phyloP scores from a whole-genome alignment of 2,113 vertebrate genomes.

The Cynopterus brachyotis region DNA sequence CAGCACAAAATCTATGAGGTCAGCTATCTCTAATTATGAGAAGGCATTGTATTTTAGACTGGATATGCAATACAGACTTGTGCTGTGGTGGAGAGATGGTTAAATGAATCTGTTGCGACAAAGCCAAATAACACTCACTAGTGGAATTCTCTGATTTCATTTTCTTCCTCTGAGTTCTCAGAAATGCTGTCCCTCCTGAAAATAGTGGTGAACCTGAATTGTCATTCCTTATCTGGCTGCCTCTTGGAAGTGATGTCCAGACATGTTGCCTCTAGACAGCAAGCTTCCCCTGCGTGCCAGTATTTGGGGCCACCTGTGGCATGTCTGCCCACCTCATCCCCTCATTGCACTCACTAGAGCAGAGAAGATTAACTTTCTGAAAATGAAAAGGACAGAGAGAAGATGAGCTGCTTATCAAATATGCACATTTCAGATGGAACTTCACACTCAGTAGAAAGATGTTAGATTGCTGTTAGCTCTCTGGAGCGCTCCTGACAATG shows the following conservation, averaged over 20 bases:
- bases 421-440: slow-evolving; percentile 89
- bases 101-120: slow-evolving; percentile 33
- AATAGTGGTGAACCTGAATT: fast-evolving
- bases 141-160: not conserved
- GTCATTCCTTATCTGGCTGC: not conserved
- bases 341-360: slow-evolving; percentile 70
- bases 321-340: slow-evolving; percentile 54
- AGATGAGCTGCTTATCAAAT: slow-evolving; percentile 85
- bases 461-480: slow-evolving; percentile 90
- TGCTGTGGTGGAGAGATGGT: not conserved
- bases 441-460: slow-evolving; percentile 87
- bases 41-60: not conserved
- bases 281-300: not conserved
- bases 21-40: not conserved
- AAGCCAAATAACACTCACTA: slow-evolving; percentile 15
- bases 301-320: slow-evolving; percentile 67
- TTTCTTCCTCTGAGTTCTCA: not conserved
- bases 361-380: slow-evolving; percentile 85
- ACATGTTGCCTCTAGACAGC: not conserved
- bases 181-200: not conserved
- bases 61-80: not conserved
- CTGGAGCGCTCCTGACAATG: slow-evolving; percentile 85
- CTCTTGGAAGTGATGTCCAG: slow-evolving; percentile 9
- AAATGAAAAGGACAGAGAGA: slow-evolving; percentile 85
- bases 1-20: not conserved